phyloP scores from a whole-genome alignment of 2,888 invertebrate genomes.

The Sinhomidia bicolor region DNA sequence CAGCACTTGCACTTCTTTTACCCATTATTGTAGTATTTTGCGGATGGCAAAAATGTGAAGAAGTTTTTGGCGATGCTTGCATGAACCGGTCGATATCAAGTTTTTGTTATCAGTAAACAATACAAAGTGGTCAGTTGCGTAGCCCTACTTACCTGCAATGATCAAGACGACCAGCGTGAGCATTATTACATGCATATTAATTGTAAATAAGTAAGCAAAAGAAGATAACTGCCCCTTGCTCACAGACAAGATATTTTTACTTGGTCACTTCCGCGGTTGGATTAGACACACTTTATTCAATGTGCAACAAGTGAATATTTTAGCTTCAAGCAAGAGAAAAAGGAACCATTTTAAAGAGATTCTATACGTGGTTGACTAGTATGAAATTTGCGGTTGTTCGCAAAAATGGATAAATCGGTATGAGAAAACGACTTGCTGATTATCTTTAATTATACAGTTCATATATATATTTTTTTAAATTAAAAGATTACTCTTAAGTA shows the following conservation, averaged over 20 bases:
- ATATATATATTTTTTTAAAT: not conserved
- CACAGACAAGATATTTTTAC: constrained; percentile 63
- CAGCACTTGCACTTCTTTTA: constrained; percentile 16
- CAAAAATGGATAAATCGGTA: constrained; percentile 68
- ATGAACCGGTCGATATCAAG: constrained; percentile 67
- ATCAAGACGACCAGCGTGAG: constrained; percentile 47
- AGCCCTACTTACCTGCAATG: constrained; percentile 62
- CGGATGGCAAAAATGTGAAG: constrained; percentile 50
- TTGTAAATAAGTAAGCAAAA: constrained; percentile 9
- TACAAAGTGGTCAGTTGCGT: constrained; percentile 42
- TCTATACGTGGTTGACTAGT: constrained; percentile 28
- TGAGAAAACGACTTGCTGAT: not conserved
- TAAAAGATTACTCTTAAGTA: too few relatives aligned
- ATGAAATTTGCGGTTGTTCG: constrained; percentile 17
- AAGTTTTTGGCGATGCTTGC: constrained; percentile 41
- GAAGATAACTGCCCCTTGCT: constrained; percentile 52
- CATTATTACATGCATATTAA: constrained; percentile 20
- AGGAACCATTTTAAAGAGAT: constrained; percentile 22
- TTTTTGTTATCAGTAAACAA: constrained; percentile 59
- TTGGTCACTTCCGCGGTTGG: constrained; percentile 62
- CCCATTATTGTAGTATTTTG: constrained; percentile 28
- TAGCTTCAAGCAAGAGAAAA: constrained; percentile 24
- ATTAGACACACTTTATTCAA: not conserved
- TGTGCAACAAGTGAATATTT: constrained; percentile 43
- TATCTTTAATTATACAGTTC: not conserved